Evolutionary conservation across 2,113 vertebrate species (phyloP), one percentile per base, ranked within the genome.

Genomic region (Cisticola juncidis): DNA sequence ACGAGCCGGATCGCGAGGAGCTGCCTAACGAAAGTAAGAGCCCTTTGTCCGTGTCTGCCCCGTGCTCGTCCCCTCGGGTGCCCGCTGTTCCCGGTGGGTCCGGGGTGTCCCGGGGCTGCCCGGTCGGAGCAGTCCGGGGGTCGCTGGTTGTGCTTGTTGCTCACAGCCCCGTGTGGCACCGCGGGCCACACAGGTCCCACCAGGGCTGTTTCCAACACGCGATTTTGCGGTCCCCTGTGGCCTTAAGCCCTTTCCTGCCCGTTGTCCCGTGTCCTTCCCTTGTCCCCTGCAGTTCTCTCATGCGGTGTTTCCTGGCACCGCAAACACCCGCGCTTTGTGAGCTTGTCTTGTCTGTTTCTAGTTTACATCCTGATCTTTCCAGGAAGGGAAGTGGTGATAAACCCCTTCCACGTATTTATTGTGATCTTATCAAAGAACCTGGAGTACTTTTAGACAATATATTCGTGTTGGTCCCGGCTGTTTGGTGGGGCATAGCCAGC

Each of bases 11-110:
- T 24, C 97, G 94, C 73, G 98, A 97, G 72, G 98, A 98, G 72
- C 90, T 93, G 82, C 97, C 95, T 4, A 97, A 96, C 14, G 98
- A 98, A 96, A 99, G 99, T 99, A 98, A 99, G 99, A 92, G 33
- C 4, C 2, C 62, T 50, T 25, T 61, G 61, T 26, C 12, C 3
- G 72, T 71, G 44, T 54, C 47, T 45, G 74, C 21, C 15, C 2
- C 3, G 0, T 24, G n/a, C 13, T 44, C 17, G 48, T 40, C 17
- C 5, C 16, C 33, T 21, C 11, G 58, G 2, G 35, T 40, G 28
- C 21, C 47, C 4, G 12, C 33, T 66, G 13, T 77, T 20, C 15
- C 64, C 26, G 33, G 16, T 3, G 58, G 14, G 38, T 31, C 56
- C 47, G 35, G 0, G 69, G 44, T 0, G 0, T 33, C 71, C 38